Conservation (phyloP, 2,888 invertebrate genomes). For the Auanema sp. region DNA sequence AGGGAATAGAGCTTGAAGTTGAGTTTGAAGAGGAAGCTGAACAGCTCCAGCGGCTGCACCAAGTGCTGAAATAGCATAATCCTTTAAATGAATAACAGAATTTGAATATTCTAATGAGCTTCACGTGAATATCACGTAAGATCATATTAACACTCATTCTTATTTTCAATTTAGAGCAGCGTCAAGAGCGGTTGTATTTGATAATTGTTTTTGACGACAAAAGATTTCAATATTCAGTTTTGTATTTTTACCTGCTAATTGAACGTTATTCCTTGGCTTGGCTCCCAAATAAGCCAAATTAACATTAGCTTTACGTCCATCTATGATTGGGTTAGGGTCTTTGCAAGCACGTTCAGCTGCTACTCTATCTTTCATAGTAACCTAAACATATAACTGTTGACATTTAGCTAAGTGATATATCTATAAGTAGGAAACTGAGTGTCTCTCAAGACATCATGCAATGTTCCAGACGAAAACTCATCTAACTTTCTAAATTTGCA, state of each 20-base stretch:
- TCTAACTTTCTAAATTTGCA: not conserved
- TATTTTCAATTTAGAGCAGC: no score
- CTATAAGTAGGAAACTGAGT: no score
- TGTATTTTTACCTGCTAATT: conserved; percentile 50
- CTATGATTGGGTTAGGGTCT: conserved; percentile 96
- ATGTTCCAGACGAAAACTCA: no score
- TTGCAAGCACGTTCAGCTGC: conserved; percentile 94
- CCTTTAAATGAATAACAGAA: no score
- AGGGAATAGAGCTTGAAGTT: conserved; percentile 54
- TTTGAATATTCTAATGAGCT: no score
- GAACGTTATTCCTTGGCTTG: conserved; percentile 75
- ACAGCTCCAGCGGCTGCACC: conserved; percentile 35
- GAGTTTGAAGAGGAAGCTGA: conserved; percentile 52
- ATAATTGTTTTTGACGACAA: not conserved
- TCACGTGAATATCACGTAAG: no score
- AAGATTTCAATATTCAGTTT: not conserved
- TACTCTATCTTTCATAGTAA: conserved; percentile 92
- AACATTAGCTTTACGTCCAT: conserved; percentile 95
- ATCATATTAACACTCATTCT: no score
- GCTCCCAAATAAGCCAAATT: conserved; percentile 96
- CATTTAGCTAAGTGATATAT: no score
- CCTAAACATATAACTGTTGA: conserved; percentile 72
- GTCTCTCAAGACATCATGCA: no score
- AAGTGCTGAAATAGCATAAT: conserved; percentile 45
- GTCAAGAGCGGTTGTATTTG: no score